Percentiles rank a stretch among this genome's conserved stretches.
Conservation (phyloP, 1,140 invertebrate species). For the Heliothis subflexa region DNA sequence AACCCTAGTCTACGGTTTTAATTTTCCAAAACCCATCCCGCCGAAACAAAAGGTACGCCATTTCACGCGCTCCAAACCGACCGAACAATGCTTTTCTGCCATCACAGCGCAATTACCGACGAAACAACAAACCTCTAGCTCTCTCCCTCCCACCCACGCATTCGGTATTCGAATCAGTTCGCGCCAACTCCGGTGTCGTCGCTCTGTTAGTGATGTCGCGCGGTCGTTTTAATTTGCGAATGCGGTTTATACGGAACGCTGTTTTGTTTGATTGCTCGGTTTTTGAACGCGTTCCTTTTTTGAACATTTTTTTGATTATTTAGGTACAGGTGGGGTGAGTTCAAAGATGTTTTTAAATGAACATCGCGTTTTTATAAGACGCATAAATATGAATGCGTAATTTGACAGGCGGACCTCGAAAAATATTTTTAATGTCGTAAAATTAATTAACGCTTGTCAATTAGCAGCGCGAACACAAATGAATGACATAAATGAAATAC, state of each 20-base stretch:
- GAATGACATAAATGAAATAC: neutral
- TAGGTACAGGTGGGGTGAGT: conserved; percentile 27
- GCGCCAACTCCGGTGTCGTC: conserved; percentile 76
- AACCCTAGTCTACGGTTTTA: conserved; percentile 72
- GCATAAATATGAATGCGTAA: neutral
- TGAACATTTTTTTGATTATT: conserved; percentile 49
- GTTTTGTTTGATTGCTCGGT: conserved; percentile 72
- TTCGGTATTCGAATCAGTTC: conserved; percentile 53
- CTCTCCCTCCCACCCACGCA: conserved; percentile 66
- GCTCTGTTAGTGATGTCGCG: conserved; percentile 66
- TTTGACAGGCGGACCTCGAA: neutral
- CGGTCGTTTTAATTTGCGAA: conserved; percentile 83
- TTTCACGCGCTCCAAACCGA: conserved; percentile 84
- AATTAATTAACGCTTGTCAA: conserved; percentile 11
- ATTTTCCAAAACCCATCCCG: conserved; percentile 83
- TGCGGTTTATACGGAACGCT: conserved; percentile 78
- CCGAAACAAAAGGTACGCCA: conserved; percentile 79
- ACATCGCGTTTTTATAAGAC: neutral
- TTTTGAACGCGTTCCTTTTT: conserved; percentile 52
- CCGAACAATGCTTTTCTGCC: conserved; percentile 81
- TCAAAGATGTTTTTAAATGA: conserved; percentile 38
- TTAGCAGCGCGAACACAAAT: neutral
- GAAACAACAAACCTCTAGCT: conserved; percentile 53
- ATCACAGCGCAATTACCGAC: conserved; percentile 66
- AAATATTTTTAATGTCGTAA: neutral